A percentile compares a stretch with the other conserved stretches of the same genome.
Evolutionary conservation across 2,797 vertebrate species (phyloP).

Genomic region (Sebastes diaconus): DNA sequence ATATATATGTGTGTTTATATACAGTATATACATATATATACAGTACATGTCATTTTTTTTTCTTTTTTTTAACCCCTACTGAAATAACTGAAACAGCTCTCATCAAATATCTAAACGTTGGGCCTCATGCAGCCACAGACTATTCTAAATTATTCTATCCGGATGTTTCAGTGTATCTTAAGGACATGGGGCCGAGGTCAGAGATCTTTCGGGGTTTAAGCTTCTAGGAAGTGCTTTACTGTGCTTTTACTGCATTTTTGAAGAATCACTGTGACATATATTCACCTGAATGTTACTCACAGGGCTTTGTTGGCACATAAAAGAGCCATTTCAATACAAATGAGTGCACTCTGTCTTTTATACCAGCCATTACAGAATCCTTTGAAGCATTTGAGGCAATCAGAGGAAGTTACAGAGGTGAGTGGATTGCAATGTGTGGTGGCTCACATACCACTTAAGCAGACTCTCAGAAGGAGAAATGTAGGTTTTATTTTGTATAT

Average conservation of each 20-base stretch:
- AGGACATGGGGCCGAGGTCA: not conserved
- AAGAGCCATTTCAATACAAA: slow-evolving; percentile 32
- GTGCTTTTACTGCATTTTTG: not conserved
- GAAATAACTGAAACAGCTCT: not conserved
- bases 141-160: not conserved
- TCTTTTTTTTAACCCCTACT: not conserved
- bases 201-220: not conserved
- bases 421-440: slow-evolving; percentile 3
- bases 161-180: not conserved
- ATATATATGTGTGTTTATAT: no score
- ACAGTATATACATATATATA: no score
- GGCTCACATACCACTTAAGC: slow-evolving; percentile 13
- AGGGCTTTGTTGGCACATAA: slow-evolving; percentile 18
- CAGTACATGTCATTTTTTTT: no score
- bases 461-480: slow-evolving; percentile 1
- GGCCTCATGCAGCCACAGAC: not conserved
- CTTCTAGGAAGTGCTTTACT: not conserved
- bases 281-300: slow-evolving; percentile 31
- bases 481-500: not conserved
- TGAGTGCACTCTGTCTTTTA: slow-evolving; percentile 28
- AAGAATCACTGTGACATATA: slow-evolving; percentile 21
- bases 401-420: slow-evolving; percentile 20
- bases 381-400: slow-evolving; percentile 36
- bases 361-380: slow-evolving; percentile 20
- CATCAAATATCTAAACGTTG: not conserved